Conservation (phyloP, 2,888 invertebrate genomes). For the Adela reaumurella region DNA sequence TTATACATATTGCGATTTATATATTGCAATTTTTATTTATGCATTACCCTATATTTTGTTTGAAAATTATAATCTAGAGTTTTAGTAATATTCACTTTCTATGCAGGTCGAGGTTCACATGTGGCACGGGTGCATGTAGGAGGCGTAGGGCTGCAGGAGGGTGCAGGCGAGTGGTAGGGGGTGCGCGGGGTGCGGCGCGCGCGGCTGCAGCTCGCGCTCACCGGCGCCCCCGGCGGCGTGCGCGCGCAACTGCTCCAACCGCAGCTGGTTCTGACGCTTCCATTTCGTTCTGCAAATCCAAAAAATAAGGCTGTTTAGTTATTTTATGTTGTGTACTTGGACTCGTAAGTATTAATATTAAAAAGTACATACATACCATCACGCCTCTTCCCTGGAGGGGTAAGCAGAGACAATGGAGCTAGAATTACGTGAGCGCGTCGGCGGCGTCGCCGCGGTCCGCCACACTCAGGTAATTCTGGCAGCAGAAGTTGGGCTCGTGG, state of each 20-base stretch:
- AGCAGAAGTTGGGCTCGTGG: too few species aligned
- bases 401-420: too few species aligned
- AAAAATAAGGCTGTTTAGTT: constrained; percentile 1
- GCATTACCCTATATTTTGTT: too few species aligned
- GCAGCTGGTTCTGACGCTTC: constrained; percentile 85
- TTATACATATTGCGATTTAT: too few species aligned
- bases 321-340: too few species aligned
- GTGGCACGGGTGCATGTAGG: constrained; percentile 32
- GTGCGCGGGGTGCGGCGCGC: constrained; percentile 41
- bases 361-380: too few species aligned
- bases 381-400: too few species aligned
- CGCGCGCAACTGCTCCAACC: constrained; percentile 80
- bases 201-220: constrained; percentile 50
- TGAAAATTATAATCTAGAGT: too few species aligned
- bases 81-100: too few species aligned
- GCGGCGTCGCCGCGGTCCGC: constrained; percentile 92
- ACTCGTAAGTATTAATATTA: too few species aligned
- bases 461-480: constrained; percentile 91
- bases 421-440: constrained; percentile 80
- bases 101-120: too few species aligned
- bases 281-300: constrained; percentile 68
- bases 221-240: constrained; percentile 68
- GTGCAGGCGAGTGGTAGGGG: constrained; percentile 39
- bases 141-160: constrained; percentile 40
- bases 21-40: too few species aligned